Base-by-base conservation (phyloP, 2,888 invertebrate genomes). In the Platypus cylindrus region DNA sequence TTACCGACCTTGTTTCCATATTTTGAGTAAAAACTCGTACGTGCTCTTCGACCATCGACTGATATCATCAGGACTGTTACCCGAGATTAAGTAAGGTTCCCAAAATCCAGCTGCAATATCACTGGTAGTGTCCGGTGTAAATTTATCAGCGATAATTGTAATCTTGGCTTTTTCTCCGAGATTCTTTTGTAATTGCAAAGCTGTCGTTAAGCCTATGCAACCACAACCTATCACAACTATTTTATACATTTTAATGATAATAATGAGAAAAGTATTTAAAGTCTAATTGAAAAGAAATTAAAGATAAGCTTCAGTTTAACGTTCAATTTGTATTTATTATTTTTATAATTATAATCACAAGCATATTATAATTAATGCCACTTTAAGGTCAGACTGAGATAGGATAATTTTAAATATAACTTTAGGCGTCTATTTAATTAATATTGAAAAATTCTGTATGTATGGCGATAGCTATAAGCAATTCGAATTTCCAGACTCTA, bases 31-130 rank as follows among this genome's bases (percentile, higher is more conserved):
- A 48, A 67, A 75, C 48, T 54, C 52, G 47, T 75, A 77, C 5
- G 76, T 75, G 40, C 66, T 67, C 18, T 56, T 55, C 1, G 76
- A 69, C 80, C 80, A 81, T 60, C 39, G 75, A 74, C 57, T 44
- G 12, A 79, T 60, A 40, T 71, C 65, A 1, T 63, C 48, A 2
- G 53, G 48, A 0, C 74, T 60, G 1, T 78, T 79, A 11, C 64
- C 60, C 0, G 70, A 70, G 26, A 72, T 64, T 5, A 76, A 54
- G 52, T 71, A 81, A 0, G 83, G 84, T 7, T 68, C 65, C 80
- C 83, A 84, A 4, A 84, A 56, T 0, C 84, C 85, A 0, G 82
- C 85, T 2, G 81, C 76, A 0, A 78, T 75, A 54, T 84, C 83
- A 0, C 80, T 78, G 0, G 83, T 84, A 0, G 84, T 84, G 36